Percentiles rank a stretch among this genome's conserved stretches.
phyloP scores from a whole-genome alignment of 1,140 invertebrate genomes.

The Pseudomyrmex pallidus region DNA sequence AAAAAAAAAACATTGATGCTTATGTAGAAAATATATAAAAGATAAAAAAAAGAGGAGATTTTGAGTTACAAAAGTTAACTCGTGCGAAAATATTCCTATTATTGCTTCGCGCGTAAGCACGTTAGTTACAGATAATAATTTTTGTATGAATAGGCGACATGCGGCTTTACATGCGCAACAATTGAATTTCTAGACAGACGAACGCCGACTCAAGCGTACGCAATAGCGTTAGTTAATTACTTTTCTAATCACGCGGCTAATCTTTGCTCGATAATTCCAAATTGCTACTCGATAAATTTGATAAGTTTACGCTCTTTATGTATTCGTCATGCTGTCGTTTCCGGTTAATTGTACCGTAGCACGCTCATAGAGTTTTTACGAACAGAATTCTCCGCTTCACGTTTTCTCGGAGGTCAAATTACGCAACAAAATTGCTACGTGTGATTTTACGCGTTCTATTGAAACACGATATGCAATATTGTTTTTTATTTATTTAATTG shows the following conservation, averaged over 20 bases:
- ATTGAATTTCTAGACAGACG: background rate
- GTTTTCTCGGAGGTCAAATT: background rate
- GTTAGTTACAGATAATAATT: background rate
- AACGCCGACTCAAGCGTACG: background rate
- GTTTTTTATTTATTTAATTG: background rate
- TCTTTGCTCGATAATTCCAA: slow-evolving; percentile 7
- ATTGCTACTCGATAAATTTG: background rate
- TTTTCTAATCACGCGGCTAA: background rate
- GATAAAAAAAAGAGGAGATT: background rate
- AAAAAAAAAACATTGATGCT: no score
- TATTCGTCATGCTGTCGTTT: background rate
- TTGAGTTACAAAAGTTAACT: no score
- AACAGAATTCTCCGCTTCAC: background rate
- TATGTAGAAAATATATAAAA: background rate
- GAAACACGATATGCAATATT: background rate
- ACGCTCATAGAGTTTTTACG: background rate
- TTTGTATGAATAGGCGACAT: background rate
- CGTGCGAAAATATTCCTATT: background rate
- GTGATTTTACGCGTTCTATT: background rate
- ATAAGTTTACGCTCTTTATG: background rate
- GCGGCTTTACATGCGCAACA: background rate
- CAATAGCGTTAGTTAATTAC: slow-evolving; percentile 15
- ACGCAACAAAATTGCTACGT: slow-evolving; percentile 24
- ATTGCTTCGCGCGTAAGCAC: background rate
- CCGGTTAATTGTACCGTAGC: background rate